Evolutionary conservation across 2,797 vertebrate genomes (phyloP), one percentile per base, ranked within the genome.

Genomic region (Myoxocephalus aenaeus): DNA sequence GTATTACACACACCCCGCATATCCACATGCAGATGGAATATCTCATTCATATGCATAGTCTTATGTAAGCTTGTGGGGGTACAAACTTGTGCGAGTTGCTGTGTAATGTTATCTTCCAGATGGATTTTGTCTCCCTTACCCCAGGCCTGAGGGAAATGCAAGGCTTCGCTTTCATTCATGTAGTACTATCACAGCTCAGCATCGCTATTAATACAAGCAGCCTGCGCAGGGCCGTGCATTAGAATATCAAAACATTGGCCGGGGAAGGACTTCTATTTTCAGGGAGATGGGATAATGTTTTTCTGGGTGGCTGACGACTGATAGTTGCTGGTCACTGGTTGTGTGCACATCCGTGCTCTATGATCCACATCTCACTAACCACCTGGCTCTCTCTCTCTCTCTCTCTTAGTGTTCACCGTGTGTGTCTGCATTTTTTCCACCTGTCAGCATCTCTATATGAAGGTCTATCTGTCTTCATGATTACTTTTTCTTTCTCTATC

Each of bases 61-160:
- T 89, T 82, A 86, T 90, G 89, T 87, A 89, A 91, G 88, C 88
- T 90, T 86, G 85, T 88, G 81, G 87, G 86, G 89, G 77, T 88
- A 89, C 85, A 88, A 89, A 90, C 78, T 86, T 89, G 82, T 83
- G 78, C 61, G 73, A 91, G 90, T 85, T 88, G 82, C 87, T 83
- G 84, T 84, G 90, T 91, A 90, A 92, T 87, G 88, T 85, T 92
- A 92, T 91, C 90, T 93, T 86, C 72, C 92, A 90, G 92, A 93
- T 90, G 90, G 89, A 91, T 89, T 90, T 83, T 81, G 88, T 89
- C 85, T 89, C 75, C 83, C 85, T 91, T 83, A 90, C 89, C 82
- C 86, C 64, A 72, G 69, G 87, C 90, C 88, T 88, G 83, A 75
- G 85, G 91, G 89, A 86, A 74, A 83, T 78, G 83, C 81, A 50